Evolutionary conservation across 2,888 invertebrate species (phyloP), one percentile per base, ranked within the genome.

Genomic region (Harpalus rufipes): DNA sequence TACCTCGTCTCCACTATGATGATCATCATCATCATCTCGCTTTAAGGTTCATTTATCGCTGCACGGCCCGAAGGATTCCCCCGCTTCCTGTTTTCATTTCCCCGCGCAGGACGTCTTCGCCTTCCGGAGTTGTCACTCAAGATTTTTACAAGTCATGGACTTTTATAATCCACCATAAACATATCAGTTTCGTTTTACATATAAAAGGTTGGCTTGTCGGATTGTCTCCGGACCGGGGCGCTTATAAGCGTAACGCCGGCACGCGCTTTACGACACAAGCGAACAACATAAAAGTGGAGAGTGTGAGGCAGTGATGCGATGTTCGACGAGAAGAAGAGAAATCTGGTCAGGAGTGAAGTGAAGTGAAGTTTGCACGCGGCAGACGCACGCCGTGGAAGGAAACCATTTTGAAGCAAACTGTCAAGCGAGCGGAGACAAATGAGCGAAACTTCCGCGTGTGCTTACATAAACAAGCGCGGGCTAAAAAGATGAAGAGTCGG

Each of bases 81-180:
- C 88, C 88, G 87, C 89, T 90, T 90, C 91, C 91, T 90, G 90
- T 91, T 90, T 89, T 89, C 90, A 90, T 91, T 91, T 91, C 91
- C 90, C 89, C 86, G 88, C 89, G 89, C 81, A 89, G 89, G 89
- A 89, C 90, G 88, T 89, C 89, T 89, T 12, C 12, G 44, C 10
- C 12, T 90, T 90, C 90, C 89, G 89, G 89, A 89, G 86, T 90
- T 91, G 91, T 91, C 91, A 91, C 91, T 91, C 90, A 90, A 88
- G 88, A 91, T 91, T 91, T 91, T 91, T 90, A 91, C 91, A 91
- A 91, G 90, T 91, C 91, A 91, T 91, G 90, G 89, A 91, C 89
- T 91, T 91, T 91, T 91, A 91, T 91, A 91, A 90, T 91, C 90
- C 88, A 87, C 90, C 89, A 90, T 90, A 90, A 90, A 90, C 90